Conservation (phyloP, 2,113 vertebrate genomes). For the Apeltes quadracus region DNA sequence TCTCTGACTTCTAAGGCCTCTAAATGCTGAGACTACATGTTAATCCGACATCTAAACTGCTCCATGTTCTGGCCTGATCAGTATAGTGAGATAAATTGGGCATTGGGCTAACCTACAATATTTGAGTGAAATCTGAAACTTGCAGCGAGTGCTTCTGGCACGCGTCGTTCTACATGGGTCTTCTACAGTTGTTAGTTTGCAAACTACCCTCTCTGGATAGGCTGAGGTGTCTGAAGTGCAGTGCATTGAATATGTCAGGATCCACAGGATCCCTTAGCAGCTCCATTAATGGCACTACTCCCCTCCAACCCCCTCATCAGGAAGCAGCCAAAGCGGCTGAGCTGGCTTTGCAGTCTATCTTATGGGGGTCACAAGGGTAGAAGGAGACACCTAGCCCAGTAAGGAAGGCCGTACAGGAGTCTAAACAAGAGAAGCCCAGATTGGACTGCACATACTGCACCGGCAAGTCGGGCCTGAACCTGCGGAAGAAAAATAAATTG, state of each 20-base stretch:
- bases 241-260: conserved; percentile 46
- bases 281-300: conserved; percentile 24
- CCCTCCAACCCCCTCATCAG: conserved; percentile 61
- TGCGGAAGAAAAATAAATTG: conserved; percentile 51
- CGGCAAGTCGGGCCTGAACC: conserved; percentile 82
- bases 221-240: conserved; percentile 55
- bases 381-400: conserved; percentile 86
- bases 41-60: conserved; percentile 20
- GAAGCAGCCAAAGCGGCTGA: conserved; percentile 84
- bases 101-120: neutral
- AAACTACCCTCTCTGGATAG: conserved; percentile 35
- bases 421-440: conserved; percentile 89
- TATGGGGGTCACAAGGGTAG: conserved; percentile 82
- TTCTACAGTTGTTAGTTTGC: conserved; percentile 12
- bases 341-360: conserved; percentile 93
- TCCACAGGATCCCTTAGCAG: conserved; percentile 41
- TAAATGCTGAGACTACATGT: conserved; percentile 9
- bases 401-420: conserved; percentile 89
- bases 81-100: conserved; percentile 18
- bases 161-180: conserved; percentile 15
- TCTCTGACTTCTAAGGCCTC: conserved; percentile 22
- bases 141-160: neutral
- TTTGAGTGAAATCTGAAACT: conserved; percentile 11
- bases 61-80: conserved; percentile 12
- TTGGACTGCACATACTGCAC: conserved; percentile 90